phyloP scores from a whole-genome alignment of 37 sponge, comb jelly and placozoan species.

The Beroe ovata region DNA sequence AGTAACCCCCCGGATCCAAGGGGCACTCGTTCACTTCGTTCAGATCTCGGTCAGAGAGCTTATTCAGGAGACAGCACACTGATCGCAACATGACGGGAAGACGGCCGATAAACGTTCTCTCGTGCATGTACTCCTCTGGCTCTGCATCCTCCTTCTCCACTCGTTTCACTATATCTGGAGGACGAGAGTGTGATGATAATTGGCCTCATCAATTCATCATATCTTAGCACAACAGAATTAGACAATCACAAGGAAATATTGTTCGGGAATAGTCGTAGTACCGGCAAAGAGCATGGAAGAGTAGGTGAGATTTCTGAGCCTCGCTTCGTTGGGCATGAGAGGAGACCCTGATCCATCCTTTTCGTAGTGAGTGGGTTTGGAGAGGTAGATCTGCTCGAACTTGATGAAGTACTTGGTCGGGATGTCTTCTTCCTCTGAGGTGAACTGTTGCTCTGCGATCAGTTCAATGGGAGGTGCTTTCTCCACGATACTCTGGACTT shows the following conservation, averaged over 20 bases:
- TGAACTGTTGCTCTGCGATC: slow-evolving; percentile 88
- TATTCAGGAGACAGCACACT: slow-evolving; percentile 92
- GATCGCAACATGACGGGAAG: slow-evolving; percentile 99
- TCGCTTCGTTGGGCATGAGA: slow-evolving; percentile 97
- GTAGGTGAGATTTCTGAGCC: slow-evolving; percentile 94
- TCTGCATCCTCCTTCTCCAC: slow-evolving; percentile 74
- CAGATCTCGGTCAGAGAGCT: slow-evolving; percentile 92
- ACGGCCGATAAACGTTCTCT: slow-evolving; percentile 95
- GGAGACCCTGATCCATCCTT: slow-evolving; percentile 93
- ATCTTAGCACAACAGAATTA: too few relatives aligned
- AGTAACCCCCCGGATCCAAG: slow-evolving; percentile 98
- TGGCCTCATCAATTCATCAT: too few relatives aligned
- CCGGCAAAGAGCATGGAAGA: slow-evolving; percentile 48
- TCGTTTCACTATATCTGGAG: slow-evolving; percentile 97
- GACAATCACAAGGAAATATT: not conserved
- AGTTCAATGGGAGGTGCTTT: slow-evolving; percentile 94
- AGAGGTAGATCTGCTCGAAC: slow-evolving; percentile 99
- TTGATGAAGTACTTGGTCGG: slow-evolving; percentile 90
- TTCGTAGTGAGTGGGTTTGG: slow-evolving; percentile 98
- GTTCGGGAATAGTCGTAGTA: not conserved
- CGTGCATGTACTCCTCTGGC: slow-evolving; percentile 73
- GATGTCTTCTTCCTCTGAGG: slow-evolving; percentile 41
- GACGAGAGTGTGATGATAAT: slow-evolving; percentile 93
- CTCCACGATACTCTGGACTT: slow-evolving; percentile 97
- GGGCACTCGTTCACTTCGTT: slow-evolving; percentile 99